phyloP scores from a whole-genome alignment of 2,797 vertebrate genomes.

The Muscicapa striata region DNA sequence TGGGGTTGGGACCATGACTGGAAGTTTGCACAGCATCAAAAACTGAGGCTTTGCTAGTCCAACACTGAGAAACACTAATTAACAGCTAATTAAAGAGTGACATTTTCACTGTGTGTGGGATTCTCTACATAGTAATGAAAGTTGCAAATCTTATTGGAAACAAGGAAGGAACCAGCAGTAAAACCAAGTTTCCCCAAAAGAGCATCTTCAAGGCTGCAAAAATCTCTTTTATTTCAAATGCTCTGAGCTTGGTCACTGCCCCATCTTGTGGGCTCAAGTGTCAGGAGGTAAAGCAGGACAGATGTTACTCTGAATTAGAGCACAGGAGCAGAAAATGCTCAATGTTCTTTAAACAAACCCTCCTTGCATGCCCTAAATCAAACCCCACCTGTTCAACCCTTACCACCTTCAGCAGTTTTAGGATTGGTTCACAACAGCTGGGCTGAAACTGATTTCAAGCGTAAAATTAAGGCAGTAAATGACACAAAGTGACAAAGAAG shows the following conservation, averaged over 20 bases:
- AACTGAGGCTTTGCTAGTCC: background rate
- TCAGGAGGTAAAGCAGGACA: background rate
- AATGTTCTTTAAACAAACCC: accelerated
- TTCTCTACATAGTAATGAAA: background rate
- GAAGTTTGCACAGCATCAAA: background rate
- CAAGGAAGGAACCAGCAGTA: background rate
- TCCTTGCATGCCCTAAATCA: background rate
- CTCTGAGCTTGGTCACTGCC: background rate
- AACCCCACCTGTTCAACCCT: background rate
- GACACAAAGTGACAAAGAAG: background rate
- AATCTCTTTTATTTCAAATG: no score
- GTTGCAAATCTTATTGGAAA: background rate
- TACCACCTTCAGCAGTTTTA: no score
- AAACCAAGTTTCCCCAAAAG: background rate
- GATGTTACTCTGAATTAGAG: background rate
- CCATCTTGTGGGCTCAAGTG: background rate
- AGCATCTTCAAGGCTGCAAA: background rate
- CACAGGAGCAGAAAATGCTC: background rate
- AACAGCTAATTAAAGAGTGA: background rate
- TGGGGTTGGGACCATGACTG: background rate
- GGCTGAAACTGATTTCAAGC: background rate
- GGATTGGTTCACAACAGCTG: accelerated
- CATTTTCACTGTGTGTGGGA: background rate
- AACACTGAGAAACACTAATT: background rate
- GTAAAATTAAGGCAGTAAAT: background rate